A percentile compares a stretch with the other conserved stretches of the same genome.
These are phyloP conservation scores for Notothenia coriiceps DNA, from an alignment of 2,113 vertebrate genomes.

Conservation along the genomic window DNA sequence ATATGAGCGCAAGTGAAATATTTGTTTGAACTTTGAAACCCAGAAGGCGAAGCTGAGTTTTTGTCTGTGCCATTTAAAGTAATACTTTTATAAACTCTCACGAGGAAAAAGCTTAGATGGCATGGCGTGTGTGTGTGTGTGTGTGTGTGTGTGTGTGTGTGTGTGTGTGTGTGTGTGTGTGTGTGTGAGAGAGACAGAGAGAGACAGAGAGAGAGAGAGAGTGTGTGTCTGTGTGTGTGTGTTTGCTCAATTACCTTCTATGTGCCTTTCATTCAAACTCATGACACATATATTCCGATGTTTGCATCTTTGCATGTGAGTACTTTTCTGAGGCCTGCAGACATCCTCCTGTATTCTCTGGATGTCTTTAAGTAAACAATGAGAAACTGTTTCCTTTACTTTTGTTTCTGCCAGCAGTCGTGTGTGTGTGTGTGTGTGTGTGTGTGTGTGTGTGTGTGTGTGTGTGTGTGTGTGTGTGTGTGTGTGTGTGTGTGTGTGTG, in stretches of 20 bases:
- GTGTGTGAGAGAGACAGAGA: too few species aligned
- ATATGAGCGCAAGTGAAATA: rapidly evolving
- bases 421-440: neutral
- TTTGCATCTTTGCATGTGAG: neutral
- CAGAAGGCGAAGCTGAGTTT: too few species aligned
- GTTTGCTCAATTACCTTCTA: neutral
- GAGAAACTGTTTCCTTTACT: conserved; percentile 31
- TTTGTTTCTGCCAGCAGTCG: neutral
- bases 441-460: neutral
- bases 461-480: neutral
- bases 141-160: too few species aligned
- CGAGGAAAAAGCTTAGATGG: too few species aligned
- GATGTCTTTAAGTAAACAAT: conserved; percentile 34
- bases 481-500: neutral
- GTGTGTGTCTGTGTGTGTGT: neutral
- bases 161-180: neutral
- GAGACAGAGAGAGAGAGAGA: too few species aligned
- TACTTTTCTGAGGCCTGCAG: neutral
- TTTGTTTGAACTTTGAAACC: too few species aligned
- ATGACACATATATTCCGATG: conserved; percentile 15
- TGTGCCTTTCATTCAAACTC: neutral
- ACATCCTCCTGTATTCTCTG: neutral
- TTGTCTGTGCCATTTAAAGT: too few species aligned
- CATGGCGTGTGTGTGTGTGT: too few species aligned
- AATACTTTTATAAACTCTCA: too few species aligned